These are phyloP conservation scores for Standfussiana lucernea DNA, from an alignment of 2,888 invertebrate species.

Conservation along the genomic window DNA sequence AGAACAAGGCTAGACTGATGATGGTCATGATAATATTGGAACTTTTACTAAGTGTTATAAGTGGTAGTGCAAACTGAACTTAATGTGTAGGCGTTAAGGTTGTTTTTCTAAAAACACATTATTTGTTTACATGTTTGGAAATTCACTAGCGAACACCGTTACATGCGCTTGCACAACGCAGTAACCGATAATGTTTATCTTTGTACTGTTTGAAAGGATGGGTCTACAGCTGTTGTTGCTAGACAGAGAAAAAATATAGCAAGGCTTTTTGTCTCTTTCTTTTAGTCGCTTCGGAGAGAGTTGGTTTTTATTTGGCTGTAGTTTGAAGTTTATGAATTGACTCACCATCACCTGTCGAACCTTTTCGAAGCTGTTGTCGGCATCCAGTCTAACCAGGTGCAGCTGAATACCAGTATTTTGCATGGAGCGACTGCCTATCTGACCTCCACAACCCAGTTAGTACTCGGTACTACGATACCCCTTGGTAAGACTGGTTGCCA, in stretches of 20 bases:
- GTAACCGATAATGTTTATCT: slow-evolving; percentile 44
- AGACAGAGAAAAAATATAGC: slow-evolving; percentile 12
- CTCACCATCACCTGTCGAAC: no score
- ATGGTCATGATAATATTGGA: neutral
- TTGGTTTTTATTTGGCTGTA: neutral
- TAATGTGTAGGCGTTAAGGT: neutral
- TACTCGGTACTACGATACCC: no score
- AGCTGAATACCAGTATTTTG: no score
- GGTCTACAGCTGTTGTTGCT: slow-evolving; percentile 12
- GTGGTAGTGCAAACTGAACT: neutral
- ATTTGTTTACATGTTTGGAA: neutral
- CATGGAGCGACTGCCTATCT: no score
- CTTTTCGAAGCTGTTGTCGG: no score
- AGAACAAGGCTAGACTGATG: neutral
- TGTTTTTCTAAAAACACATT: neutral
- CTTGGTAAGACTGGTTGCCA: no score
- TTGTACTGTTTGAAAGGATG: slow-evolving; percentile 31
- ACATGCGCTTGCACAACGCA: slow-evolving; percentile 28
- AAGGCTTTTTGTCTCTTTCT: neutral
- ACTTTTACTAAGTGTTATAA: neutral
- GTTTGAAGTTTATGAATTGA: no score
- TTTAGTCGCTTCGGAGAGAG: neutral
- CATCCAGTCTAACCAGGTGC: no score
- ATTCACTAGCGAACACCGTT: neutral
- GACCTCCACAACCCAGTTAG: no score